Base-by-base conservation (phyloP, 92 coral and sea anemone genomes). In the Parazoanthus darwini region DNA sequence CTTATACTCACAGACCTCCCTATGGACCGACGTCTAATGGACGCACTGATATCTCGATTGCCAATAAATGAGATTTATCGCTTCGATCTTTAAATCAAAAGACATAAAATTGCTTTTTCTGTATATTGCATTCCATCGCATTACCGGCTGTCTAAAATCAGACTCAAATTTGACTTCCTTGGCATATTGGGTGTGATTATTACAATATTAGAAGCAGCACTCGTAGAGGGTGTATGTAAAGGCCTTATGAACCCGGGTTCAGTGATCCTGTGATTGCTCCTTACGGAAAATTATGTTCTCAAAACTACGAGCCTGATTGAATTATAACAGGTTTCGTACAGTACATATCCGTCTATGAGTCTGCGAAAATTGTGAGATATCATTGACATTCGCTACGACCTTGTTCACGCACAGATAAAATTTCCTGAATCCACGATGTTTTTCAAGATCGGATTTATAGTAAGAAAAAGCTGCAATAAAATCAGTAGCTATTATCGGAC, bases 1-100 rank as follows among this genome's bases (percentile, higher is more conserved):
- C 33, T 89, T 91, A 86, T 79, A 90, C 90, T 91, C 89, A 93
- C 93, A 93, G 95, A 94, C 95, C 98, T 93, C 98, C 95, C 95
- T 85, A 85, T 88, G 74, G 75, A 29, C 33, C 33, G 82, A 37
- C 56, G 51, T 89, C 75, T 89, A 94, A 93, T 91, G 91, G 90
- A 81, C 35, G 71, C 75, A 81, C 86, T 86, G 86, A 89, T 92
- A 91, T 88, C 80, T 86, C 88, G 93, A 94, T 94, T 81, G 93
- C 93, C 98, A 94, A 88, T 88, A 91, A 91, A 94, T 89, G 86
- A 90, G 26, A 70, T 85, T 94, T 94, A 94, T 94, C 98, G 70
- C 38, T 88, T 14, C 88, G 88, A 94, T 94, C 96, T 84, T 72
- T 74, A 50, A 54, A 66, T 80, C 70, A 33, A 73, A 73, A 58